phyloP scores from a whole-genome alignment of 1,140 invertebrate genomes.

The Ptiloglossa arizonensis region DNA sequence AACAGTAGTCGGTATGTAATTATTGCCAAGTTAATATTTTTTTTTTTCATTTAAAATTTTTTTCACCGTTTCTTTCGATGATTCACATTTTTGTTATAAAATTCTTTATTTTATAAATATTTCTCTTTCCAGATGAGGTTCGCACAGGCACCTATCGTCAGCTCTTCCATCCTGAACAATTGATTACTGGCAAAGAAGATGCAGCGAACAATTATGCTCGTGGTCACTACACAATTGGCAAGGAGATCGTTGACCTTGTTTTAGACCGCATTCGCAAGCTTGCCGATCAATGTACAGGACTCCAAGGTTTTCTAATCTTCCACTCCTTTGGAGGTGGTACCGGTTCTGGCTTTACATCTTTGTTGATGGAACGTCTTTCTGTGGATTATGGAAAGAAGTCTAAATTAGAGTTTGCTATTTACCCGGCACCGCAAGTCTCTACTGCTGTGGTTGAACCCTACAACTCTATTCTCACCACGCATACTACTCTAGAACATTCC shows the following conservation, averaged over 20 bases:
- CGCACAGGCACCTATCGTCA: conserved; percentile 83
- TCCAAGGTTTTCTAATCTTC: conserved; percentile 69
- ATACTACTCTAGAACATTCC: conserved; percentile 87
- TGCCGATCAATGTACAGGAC: conserved; percentile 57
- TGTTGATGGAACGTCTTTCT: conserved; percentile 58
- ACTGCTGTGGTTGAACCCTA: conserved; percentile 59
- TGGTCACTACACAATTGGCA: conserved; percentile 68
- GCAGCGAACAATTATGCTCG: conserved; percentile 86
- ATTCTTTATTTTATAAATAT: conserved; percentile 79
- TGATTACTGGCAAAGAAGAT: conserved; percentile 85
- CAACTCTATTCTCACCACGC: conserved; percentile 70
- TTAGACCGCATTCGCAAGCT: conserved; percentile 56
- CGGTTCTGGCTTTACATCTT: conserved; percentile 54
- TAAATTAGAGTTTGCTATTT: conserved; percentile 62
- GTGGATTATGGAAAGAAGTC: conserved; percentile 78
- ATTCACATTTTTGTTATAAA: neutral
- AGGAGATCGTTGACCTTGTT: conserved; percentile 55
- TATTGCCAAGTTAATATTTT: neutral
- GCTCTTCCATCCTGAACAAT: conserved; percentile 84
- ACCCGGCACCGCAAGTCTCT: conserved; percentile 63
- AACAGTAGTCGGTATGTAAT: conserved; percentile 56
- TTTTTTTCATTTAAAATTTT: neutral
- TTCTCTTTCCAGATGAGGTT: conserved; percentile 46
- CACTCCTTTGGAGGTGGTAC: conserved; percentile 83
- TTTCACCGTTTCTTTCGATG: neutral